phyloP scores from a whole-genome alignment of 1,140 invertebrate genomes.

The Micrasema minimum region DNA sequence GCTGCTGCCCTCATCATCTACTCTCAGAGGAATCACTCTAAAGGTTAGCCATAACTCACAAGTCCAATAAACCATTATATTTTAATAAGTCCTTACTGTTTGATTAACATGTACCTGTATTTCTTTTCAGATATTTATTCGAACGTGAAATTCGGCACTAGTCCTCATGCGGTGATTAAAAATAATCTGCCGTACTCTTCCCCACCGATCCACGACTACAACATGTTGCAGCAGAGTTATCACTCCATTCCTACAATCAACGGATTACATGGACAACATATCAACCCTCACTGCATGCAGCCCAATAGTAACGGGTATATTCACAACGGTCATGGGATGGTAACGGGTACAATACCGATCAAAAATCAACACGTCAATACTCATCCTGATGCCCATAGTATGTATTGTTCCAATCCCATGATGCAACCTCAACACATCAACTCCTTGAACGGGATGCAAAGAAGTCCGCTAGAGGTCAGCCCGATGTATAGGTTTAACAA shows the following conservation, averaged over 20 bases:
- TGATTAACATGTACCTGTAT: too few relatives aligned
- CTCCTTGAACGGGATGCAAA: conserved; percentile 34
- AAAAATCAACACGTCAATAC: conserved; percentile 17
- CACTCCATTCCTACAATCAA: background rate
- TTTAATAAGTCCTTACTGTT: too few relatives aligned
- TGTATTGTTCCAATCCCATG: conserved; percentile 43
- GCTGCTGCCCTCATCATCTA: conserved; percentile 49
- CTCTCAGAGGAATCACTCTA: conserved; percentile 23
- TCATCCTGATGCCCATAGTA: conserved; percentile 23
- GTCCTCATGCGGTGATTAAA: conserved; percentile 1
- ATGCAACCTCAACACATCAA: conserved; percentile 8
- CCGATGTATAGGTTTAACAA: conserved; percentile 44
- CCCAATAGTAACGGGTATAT: conserved; percentile 38
- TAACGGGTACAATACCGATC: conserved; percentile 9
- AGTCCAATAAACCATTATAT: too few relatives aligned
- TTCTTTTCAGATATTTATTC: conserved; percentile 51
- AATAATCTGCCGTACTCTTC: conserved; percentile 4
- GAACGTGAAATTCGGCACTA: conserved; percentile 45
- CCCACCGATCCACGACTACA: conserved; percentile 19
- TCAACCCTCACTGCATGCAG: conserved; percentile 32
- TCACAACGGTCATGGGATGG: conserved; percentile 28
- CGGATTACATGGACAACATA: background rate
- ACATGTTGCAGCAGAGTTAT: conserved; percentile 1
- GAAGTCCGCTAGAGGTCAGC: conserved; percentile 28
- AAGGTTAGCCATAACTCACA: too few relatives aligned